Evolutionary conservation across 2,888 invertebrate species (phyloP), one percentile per base, ranked within the genome.

Genomic region (Leptinotarsa juncta): DNA sequence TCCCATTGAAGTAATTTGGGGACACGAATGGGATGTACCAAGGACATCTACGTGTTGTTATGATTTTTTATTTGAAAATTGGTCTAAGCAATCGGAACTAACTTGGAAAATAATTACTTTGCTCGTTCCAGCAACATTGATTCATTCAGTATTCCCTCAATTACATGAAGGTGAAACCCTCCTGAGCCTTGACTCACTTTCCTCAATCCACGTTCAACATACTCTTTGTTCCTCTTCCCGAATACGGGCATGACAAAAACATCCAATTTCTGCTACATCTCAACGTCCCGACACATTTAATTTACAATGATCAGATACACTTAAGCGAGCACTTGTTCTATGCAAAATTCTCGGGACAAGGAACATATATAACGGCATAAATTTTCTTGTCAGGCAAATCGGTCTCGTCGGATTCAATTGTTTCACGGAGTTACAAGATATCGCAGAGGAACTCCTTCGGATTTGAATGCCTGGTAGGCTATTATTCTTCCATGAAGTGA

Each of bases 281-380:
- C 42, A 42, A n/a, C 16, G 66, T 66, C 42, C 49, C 69, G 26
- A 77, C 72, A 75, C 71, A 73, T 75, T 75, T 73, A 77, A 77
- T 77, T 77, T 75, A 73, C 66, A 71, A 71, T 75, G 66, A 77
- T 75, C 75, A 75, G 74, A 72, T 74, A 74, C 51, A 72, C 71
- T 69, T 67, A 69, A 77, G 71, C 71, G 74, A 67, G 50, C 65
- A 68, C 62, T 48, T 70, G 62, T 70, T 70, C 42, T 62, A 62
- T 62, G 62, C 42, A 62, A 42, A 62, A 62, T 62, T 15, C 32
- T 32, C 18, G 57, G 67, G 51, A 50, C 67, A 51, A 12, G 68
- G 32, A 68, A 68, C 68, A 32, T 68, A 68, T 55, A 55, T 53
- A n/a, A 32, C 16, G 50, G 23, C 48, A 67, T 67, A 51, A 67